These are phyloP conservation scores for Lithobates pipiens DNA, from an alignment of 2,797 vertebrate species.

Conservation along the genomic window DNA sequence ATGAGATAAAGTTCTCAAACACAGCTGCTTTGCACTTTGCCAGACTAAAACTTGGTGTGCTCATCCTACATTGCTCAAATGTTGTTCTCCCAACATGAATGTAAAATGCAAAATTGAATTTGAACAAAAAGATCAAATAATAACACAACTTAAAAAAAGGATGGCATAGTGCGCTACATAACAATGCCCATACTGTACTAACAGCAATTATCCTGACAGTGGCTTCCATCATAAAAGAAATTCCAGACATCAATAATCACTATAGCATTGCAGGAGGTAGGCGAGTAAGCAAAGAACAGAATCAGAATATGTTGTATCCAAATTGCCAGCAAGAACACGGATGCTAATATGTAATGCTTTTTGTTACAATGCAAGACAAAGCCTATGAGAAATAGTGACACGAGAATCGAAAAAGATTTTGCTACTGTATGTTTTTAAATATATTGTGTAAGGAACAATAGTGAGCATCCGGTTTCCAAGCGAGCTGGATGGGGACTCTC, in stretches of 20 bases:
- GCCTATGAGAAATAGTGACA: conserved; percentile 27
- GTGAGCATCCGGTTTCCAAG: conserved; percentile 45
- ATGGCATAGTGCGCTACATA: neutral
- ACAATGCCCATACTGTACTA: neutral
- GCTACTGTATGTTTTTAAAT: conserved; percentile 36
- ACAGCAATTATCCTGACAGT: neutral
- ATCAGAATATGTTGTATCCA: neutral
- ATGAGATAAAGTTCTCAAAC: too few species aligned
- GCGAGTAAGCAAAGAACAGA: neutral
- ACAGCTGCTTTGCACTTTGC: neutral
- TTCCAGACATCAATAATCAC: neutral
- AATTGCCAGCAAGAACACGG: neutral
- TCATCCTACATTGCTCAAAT: neutral
- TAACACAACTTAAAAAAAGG: neutral
- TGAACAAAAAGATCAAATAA: neutral
- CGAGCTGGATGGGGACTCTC: conserved; percentile 27
- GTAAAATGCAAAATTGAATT: neutral
- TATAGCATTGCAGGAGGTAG: neutral
- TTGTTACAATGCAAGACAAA: neutral
- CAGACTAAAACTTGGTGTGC: neutral
- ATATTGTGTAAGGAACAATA: conserved; percentile 33
- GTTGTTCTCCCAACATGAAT: neutral
- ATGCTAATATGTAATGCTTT: neutral
- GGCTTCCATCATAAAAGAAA: neutral
- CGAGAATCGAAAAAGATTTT: neutral